Conservation (phyloP, 2,797 vertebrate genomes). For the Ataeniobius toweri region DNA sequence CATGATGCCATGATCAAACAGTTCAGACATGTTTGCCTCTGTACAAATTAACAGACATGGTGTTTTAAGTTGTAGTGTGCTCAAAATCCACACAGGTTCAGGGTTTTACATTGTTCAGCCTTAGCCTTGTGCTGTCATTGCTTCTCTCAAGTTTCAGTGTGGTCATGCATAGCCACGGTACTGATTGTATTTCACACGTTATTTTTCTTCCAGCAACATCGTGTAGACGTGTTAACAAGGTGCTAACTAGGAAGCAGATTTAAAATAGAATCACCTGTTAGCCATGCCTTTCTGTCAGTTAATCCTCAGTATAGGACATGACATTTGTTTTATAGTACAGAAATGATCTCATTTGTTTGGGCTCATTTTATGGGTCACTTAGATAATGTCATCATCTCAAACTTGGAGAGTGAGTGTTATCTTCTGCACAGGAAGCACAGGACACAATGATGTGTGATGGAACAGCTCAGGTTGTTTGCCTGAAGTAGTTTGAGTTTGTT, state of each 20-base stretch:
- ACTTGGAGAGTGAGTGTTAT: not conserved
- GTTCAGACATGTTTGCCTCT: not conserved
- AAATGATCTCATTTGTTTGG: conserved; percentile 3
- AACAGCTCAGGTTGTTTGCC: conserved; percentile 1
- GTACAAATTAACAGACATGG: not conserved
- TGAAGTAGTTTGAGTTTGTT: not conserved
- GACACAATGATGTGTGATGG: not conserved
- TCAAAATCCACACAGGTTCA: not conserved
- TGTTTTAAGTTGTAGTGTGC: not conserved
- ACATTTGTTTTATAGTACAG: conserved; percentile 1
- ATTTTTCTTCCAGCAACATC: not conserved
- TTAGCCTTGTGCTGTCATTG: not conserved
- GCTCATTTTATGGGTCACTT: not conserved
- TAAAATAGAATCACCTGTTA: conserved; percentile 9
- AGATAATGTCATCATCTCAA: not conserved
- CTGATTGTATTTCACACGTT: conserved; percentile 6
- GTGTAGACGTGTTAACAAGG: not conserved
- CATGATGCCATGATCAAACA: not conserved
- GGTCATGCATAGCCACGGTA: not conserved
- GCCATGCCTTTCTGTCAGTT: not conserved
- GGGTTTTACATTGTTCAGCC: not conserved
- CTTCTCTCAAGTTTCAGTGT: not conserved
- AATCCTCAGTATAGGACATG: not conserved
- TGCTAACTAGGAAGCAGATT: conserved; percentile 9
- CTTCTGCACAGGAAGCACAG: not conserved